A percentile compares a stretch with the other conserved stretches of the same genome.
Evolutionary conservation across 2,113 vertebrate genomes (phyloP).

Genomic region (Dicrurus megarhynchus): DNA sequence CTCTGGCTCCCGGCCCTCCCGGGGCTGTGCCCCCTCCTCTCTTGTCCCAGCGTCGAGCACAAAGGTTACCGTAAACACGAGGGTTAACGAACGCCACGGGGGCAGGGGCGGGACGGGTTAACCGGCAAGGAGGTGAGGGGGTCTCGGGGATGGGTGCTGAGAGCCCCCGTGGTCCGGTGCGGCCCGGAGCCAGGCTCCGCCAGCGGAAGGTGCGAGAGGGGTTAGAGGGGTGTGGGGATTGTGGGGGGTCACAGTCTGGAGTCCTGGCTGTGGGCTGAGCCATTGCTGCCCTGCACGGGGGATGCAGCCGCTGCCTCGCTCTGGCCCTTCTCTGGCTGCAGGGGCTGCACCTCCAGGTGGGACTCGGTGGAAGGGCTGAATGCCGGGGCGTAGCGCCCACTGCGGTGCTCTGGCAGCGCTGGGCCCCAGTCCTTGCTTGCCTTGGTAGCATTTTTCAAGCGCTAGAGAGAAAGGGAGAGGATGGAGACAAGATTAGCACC

Average conservation of each 20-base stretch:
- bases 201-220: slow-evolving; percentile 59
- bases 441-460: slow-evolving; percentile 89
- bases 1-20: background rate
- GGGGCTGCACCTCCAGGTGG: slow-evolving; percentile 81
- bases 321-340: slow-evolving; percentile 83
- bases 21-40: slow-evolving; percentile 38
- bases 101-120: background rate
- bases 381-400: slow-evolving; percentile 82
- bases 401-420: slow-evolving; percentile 88
- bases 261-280: slow-evolving; percentile 90
- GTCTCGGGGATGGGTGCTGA: background rate
- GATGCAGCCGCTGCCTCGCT: slow-evolving; percentile 76
- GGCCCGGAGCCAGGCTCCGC: slow-evolving; percentile 62
- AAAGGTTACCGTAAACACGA: slow-evolving; percentile 60
- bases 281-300: slow-evolving; percentile 88
- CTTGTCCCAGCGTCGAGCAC: slow-evolving; percentile 50
- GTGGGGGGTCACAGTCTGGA: slow-evolving; percentile 78
- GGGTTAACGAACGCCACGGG: slow-evolving; percentile 55
- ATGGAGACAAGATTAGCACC: background rate
- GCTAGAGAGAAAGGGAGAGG: slow-evolving; percentile 67
- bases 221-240: slow-evolving; percentile 26
- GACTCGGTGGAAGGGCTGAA: slow-evolving; percentile 76
- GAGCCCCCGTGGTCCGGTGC: slow-evolving; percentile 21
- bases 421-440: slow-evolving; percentile 93
- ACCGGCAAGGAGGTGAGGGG: background rate